phyloP scores from a whole-genome alignment of 1,140 invertebrate genomes.

The Conopomorpha cramerella region DNA sequence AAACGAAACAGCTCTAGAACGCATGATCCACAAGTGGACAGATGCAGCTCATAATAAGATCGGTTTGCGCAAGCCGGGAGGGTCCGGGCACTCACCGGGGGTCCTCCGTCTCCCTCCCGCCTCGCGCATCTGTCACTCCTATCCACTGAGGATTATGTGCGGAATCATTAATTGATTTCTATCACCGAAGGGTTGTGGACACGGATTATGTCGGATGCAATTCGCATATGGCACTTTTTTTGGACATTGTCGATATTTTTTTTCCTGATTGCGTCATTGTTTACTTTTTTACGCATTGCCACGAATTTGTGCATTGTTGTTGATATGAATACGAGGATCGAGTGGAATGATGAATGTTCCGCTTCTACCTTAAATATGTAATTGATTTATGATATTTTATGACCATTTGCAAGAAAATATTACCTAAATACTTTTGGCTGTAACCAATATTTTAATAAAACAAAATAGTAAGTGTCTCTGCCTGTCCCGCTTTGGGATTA shows the following conservation, averaged over 20 bases:
- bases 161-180: conserved; percentile 50
- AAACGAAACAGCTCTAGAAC: conserved; percentile 8
- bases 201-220: conserved; percentile 19
- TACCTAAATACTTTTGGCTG: neutral
- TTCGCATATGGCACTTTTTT: conserved; percentile 19
- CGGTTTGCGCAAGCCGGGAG: conserved; percentile 50
- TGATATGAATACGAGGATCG: neutral
- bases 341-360: neutral
- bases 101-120: conserved; percentile 39
- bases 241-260: conserved; percentile 2
- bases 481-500: no score
- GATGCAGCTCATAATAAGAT: conserved; percentile 36
- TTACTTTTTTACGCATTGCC: no score
- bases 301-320: no score
- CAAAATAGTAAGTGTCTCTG: no score
- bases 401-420: neutral
- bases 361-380: neutral
- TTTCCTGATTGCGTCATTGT: conserved; percentile 1
- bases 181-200: conserved; percentile 38
- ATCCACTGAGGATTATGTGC: conserved; percentile 39
- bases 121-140: conserved; percentile 49
- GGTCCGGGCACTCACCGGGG: conserved; percentile 29
- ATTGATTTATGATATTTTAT: no score
- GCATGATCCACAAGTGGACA: conserved; percentile 36
- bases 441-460: no score